Evolutionary conservation across 2,113 vertebrate species (phyloP).

Genomic region (Motacilla alba): DNA sequence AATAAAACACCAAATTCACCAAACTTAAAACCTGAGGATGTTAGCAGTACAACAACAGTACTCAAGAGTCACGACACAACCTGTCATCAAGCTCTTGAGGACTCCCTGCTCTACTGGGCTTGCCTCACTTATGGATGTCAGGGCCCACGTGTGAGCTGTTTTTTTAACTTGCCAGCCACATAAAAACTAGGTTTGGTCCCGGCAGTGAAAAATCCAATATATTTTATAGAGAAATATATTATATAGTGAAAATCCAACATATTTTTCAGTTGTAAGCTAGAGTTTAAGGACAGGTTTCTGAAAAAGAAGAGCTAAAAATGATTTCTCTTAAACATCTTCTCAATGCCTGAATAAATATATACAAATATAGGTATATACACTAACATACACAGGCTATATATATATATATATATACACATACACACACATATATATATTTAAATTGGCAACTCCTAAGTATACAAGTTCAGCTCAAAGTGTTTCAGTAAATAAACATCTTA

Average conservation of each 20-base stretch:
- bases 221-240: not conserved
- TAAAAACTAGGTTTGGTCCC: not conserved
- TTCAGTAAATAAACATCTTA: slow-evolving; percentile 16
- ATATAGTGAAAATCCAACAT: not conserved
- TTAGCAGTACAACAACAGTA: not conserved
- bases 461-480: not conserved
- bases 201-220: not conserved
- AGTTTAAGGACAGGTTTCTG: not conserved
- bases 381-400: not conserved
- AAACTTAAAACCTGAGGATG: not conserved
- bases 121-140: accelerated
- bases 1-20: not conserved
- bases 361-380: not conserved
- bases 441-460: not conserved
- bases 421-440: not conserved
- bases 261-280: not conserved
- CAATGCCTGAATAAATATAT: not conserved
- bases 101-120: not conserved
- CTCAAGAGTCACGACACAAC: not conserved
- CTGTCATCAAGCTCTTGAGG: not conserved
- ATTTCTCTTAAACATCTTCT: not conserved
- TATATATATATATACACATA: not conserved
- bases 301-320: not conserved
- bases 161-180: not conserved
- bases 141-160: not conserved